Base-by-base conservation (phyloP, 1,140 invertebrate genomes). In the Cotesia vestalis region DNA sequence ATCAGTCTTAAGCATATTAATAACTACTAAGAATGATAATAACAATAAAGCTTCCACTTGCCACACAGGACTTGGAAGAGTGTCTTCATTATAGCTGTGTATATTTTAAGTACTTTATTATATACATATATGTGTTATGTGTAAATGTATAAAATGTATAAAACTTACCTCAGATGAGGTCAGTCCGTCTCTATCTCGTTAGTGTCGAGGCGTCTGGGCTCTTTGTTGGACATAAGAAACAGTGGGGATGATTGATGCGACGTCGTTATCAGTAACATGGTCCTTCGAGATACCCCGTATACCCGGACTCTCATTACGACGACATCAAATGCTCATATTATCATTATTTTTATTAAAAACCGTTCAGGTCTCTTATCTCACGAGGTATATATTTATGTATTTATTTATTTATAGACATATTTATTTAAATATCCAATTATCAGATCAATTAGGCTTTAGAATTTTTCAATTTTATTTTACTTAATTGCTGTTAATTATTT, bases 301-400 rank as follows among this genome's bases (percentile, higher is more conserved):
- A 79, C 77, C 80, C 72, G 61, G 73, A 75, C 76, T 79, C 85
- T 86, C 82, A 85, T 87, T 85, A 85, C 81, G 78, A 75, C 75
- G 78, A 87, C 84, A 85, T 75, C 79, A 81, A 84, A 85, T 87
- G 83, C 84, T 86, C 83, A 83, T 84, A 85, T 85, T 84, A 85
- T 85, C 83, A 81, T 83, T 82, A 85, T 85, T 85, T 81, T 85
- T 85, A 84, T 86, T 85, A 84, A 82, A 82, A 79, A 83, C 80
- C 78, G 73, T 75, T 77, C 72, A 76, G 72, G 61, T 62, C 70
- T 71, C 53, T 75, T 75, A 73, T 73, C 34, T 67, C 73, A 36
- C 20, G 4, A 35, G 34, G 66, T 40, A 75, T 66, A 62, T 14
- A n/a, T 66, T 52, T 61, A 14, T 61, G 17, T 34, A 53, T 20